phyloP scores from a whole-genome alignment of 2,113 vertebrate species.

The Pheucticus melanocephalus region DNA sequence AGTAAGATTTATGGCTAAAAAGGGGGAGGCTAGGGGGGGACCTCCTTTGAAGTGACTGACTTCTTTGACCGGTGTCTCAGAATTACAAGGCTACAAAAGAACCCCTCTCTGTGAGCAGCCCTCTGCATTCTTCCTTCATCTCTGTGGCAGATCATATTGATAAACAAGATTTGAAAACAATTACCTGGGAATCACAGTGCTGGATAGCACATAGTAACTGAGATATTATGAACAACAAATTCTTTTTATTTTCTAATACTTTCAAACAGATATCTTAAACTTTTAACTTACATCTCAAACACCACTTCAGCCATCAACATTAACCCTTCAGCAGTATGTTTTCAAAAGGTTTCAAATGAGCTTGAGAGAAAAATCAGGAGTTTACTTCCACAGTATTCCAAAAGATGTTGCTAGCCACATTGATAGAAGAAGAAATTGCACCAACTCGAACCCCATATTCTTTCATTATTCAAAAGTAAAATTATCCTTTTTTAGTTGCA shows the following conservation, averaged over 20 bases:
- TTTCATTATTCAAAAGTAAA: neutral
- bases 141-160: neutral
- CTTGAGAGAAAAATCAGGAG: neutral
- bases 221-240: neutral
- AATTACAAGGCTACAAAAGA: slow-evolving; percentile 52
- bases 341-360: neutral
- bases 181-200: neutral
- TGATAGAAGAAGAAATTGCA: neutral
- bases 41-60: slow-evolving; percentile 58
- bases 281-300: neutral
- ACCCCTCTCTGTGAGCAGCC: slow-evolving; percentile 9
- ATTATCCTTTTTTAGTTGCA: neutral
- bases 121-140: slow-evolving; percentile 17
- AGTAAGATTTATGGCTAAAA: slow-evolving; percentile 51
- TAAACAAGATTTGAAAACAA: slow-evolving; percentile 19
- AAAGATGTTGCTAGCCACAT: neutral
- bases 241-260: neutral
- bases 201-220: neutral
- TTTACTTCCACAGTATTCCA: neutral
- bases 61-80: slow-evolving; percentile 32
- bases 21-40: neutral
- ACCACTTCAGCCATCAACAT: neutral
- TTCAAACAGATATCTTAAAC: neutral
- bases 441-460: neutral
- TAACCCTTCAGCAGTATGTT: neutral